Evolutionary conservation across 2,113 vertebrate species (phyloP), one percentile per base, ranked within the genome.

Genomic region (Atrichornis clamosus): DNA sequence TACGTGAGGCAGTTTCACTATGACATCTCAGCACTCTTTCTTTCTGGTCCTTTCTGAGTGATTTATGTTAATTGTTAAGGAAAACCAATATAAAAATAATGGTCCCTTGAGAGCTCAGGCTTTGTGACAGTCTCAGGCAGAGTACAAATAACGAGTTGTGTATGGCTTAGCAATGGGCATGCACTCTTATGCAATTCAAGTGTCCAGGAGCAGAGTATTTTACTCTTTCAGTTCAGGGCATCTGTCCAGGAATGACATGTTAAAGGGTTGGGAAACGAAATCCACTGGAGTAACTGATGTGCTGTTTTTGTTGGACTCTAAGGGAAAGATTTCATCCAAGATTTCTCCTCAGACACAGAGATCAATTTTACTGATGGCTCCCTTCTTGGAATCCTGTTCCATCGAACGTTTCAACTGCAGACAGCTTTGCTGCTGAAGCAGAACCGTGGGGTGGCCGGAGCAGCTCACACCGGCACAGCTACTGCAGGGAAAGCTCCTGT

Each of bases 361-460:
- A 96, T 96, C 92, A 94, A 63, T 96, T 96, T 93, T 87, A 87
- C 64, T 68, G 93, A 95, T 95, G 92, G 79, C 72, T 96, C 59
- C 90, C 92, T 92, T 84, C 76, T 93, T 94, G 93, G 92, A 94
- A 70, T 75, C 50, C 15, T 5, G 20, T 44, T 74, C 75, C 78
- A 84, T 41, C 1, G 1, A 75, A 82, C 69, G 49, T 67, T 46
- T 56, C 75, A 88, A 15, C 35, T 72, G 69, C 88, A 81, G 56
- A 56, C 24, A 68, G 33, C 49, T 87, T 88, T 77, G 35, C 28
- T 69, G 62, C 84, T 33, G 63, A 56, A 12, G 24, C 32, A 44
- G 70, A 76, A 8, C 65, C 0, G 0, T 35, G 3, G 69, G 17
- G 23, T 2, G 56, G 77, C 26, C 56, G 0, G 4, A 50, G 74